Evolutionary conservation across 2,797 vertebrate genomes (phyloP), one percentile per base, ranked within the genome.

Genomic region (Tadarida brasiliensis): DNA sequence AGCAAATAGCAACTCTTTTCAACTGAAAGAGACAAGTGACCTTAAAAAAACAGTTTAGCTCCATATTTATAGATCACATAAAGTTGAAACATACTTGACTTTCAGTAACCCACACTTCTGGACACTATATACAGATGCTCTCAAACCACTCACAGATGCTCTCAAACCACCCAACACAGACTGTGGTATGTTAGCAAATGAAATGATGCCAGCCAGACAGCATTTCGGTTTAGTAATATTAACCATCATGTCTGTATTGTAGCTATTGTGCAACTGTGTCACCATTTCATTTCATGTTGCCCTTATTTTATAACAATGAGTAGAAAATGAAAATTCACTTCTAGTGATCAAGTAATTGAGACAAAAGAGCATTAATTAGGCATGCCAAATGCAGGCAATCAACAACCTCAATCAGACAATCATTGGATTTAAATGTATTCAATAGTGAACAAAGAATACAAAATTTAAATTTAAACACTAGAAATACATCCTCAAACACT

Each of bases 321-420:
- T 67, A 94, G 56, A 95, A 97, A 97, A 96, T 89, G 30, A 94
- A 97, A 96, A 84, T 74, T 90, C 7, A 91, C 30, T 94, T 95
- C 63, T 86, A 76, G 51, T 87, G 82, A 92, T 95, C 91, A 92
- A 92, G 54, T 85, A 92, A 94, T 71, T 94, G 80, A 88, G 83
- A 95, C 44, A 70, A 94, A 89, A 94, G 61, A 93, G 67, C 56
- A 94, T 84, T 94, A 93, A 92, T 85, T 94, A 90, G 77, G 91
- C 54, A 94, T 92, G 73, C 68, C 90, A 96, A 97, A 94, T 54
- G 33, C 30, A 90, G 56, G 44, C 84, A 94, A 90, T 94, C 87
- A 92, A 87, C 35, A 88, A 91, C n/a, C 51, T 92, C 94, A 91
- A 95, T 96, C 95, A 94, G 87, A 76, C n/a, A 96, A 91, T 78